Percentiles rank a stretch among this genome's conserved stretches.
Conservation (phyloP, 2,113 vertebrate genomes). For the Lepisosteus oculatus region DNA sequence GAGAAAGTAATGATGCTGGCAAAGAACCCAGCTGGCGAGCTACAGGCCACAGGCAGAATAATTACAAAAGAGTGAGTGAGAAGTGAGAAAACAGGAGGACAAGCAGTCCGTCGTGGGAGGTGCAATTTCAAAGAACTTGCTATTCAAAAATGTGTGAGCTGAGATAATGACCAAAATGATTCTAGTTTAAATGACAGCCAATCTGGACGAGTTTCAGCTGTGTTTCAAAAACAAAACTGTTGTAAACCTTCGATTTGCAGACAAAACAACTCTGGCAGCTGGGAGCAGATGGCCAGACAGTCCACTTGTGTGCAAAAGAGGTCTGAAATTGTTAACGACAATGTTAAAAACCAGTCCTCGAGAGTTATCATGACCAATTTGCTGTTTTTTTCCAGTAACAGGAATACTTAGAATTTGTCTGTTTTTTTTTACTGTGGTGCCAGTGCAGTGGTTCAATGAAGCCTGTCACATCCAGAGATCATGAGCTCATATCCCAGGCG, state of each 20-base stretch:
- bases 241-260: constrained; percentile 13
- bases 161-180: constrained; percentile 6
- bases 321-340: neutral
- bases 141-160: constrained; percentile 11
- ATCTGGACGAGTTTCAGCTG: constrained; percentile 13
- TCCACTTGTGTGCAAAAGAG: neutral
- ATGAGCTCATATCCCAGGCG: constrained; percentile 23
- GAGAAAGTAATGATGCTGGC: constrained; percentile 26
- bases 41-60: neutral
- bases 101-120: constrained; percentile 10
- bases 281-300: constrained; percentile 21
- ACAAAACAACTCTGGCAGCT: constrained; percentile 18
- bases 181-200: neutral
- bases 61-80: constrained; percentile 21
- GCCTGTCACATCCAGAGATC: constrained; percentile 20
- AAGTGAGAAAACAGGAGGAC: constrained; percentile 21
- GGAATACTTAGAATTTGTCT: too few species aligned
- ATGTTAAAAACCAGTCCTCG: neutral
- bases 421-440: too few species aligned
- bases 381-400: too few species aligned
- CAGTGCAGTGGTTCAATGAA: constrained; percentile 5
- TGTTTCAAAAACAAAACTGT: neutral
- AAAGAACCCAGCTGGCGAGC: constrained; percentile 15
- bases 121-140: constrained; percentile 1
- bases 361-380: neutral